Conservation (phyloP, 2,113 vertebrate genomes). For the Mus pahari region DNA sequence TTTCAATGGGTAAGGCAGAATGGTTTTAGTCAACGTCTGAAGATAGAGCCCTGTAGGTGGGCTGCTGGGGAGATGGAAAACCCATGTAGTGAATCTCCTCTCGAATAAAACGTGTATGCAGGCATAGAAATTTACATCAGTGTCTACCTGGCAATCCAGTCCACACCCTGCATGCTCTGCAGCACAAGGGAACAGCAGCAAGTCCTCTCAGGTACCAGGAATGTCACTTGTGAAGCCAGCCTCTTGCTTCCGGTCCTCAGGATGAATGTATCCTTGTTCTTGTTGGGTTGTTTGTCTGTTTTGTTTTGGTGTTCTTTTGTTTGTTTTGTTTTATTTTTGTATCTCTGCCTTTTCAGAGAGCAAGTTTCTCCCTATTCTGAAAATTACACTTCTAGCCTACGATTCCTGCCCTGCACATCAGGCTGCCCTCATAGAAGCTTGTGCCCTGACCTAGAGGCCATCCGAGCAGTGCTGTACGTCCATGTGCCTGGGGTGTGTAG, state of each 20-base stretch:
- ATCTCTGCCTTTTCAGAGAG: neutral
- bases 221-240: fast-evolving
- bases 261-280: neutral
- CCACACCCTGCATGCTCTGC: neutral
- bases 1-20: neutral
- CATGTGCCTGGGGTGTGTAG: neutral
- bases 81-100: fast-evolving
- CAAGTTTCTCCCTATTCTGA: neutral
- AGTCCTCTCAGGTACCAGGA: neutral
- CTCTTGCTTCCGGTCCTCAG: fast-evolving
- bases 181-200: too few species aligned
- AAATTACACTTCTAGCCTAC: neutral
- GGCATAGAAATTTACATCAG: neutral
- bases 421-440: neutral
- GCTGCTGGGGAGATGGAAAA: too few species aligned
- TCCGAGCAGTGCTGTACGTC: fast-evolving
- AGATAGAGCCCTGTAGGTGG: neutral
- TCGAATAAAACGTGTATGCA: neutral
- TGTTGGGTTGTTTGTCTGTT: neutral
- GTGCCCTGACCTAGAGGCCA: neutral
- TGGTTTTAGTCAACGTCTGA: neutral
- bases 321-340: neutral
- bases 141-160: neutral
- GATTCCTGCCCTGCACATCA: neutral
- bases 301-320: neutral